Evolutionary conservation across 2,113 vertebrate genomes (phyloP), one percentile per base, ranked within the genome.

Genomic region (Oryzias woworae): DNA sequence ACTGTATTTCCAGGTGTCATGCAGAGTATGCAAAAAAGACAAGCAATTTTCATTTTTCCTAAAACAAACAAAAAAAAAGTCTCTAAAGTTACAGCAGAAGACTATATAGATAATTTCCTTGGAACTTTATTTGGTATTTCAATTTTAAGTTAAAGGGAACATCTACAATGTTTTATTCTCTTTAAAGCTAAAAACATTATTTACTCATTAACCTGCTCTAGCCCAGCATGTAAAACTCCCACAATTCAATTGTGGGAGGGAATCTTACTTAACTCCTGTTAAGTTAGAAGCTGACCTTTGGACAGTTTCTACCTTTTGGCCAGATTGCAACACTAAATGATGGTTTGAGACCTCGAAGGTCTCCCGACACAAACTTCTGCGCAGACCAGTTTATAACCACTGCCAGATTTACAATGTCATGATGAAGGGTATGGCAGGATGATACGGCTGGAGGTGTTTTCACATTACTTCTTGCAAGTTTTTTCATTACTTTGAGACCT

Each of bases 131-230:
- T 10, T 36, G 36, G 36, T 36, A 10, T 12, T 36, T 36, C 8
- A 36, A 8, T 36, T 36, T 36, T 12, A 36, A 3, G 26, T 28
- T 28, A 47, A 31, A 36, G 15, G 31, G 48, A 55, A 36, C 51
- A 41, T 26, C 22, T 5, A 56, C 24, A 16, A 36, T 10, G 8
- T 36, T 36, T 36, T 1, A 10, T 12, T 13, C 8, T 36, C 36
- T 36, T 13, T 36, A 12, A 10, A 36, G 36, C 36, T 36, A 10
- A 36, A 36, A 24, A 50, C 50, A 54, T 46, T 10, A 23, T 71
- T 46, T 66, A 66, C 46, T 69, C 53, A 56, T 60, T 66, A 67
- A 73, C 69, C 51, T 59, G 45, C 49, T 62, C 45, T 53, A 26
- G 53, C 46, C 45, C 46, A 8, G 36, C 10, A 23, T n/a, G 42